Base-by-base conservation (phyloP, 2,888 invertebrate species). In the Hypomecis atomaria region DNA sequence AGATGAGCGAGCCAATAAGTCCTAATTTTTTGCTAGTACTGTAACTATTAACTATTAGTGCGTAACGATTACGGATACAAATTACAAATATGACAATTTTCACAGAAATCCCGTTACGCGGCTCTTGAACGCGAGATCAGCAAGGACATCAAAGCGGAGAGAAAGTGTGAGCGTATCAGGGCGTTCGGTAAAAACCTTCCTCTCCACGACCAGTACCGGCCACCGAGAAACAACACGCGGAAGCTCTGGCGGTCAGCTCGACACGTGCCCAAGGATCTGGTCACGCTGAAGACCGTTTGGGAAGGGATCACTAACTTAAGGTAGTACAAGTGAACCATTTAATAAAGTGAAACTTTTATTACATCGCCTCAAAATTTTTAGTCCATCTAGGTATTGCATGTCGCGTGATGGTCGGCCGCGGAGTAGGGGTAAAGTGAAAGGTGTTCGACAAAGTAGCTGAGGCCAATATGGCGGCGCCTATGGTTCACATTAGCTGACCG, bases 211-310 rank as follows among this genome's bases (percentile, higher is more conserved):
- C 91, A 93, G 68, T 90, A 89, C 73, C 75, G 84, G n/a, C 89
- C 94, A 0, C 94, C 94, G 0, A 76, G 74, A 9, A 94, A 94
- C 73, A 80, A 90, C 42, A 92, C 94, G 0, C 84, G 90, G 59
- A 84, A 88, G 37, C 86, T 90, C 65, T 95, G 95, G 95, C 78
- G 94, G 11, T 87, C 90, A 0, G 93, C 94, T 42, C 88, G 93
- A 44, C 87, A 93, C 58, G 93, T 94, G 3, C 94, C 94, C 0
- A 83, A 87, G 61, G 94, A 94, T 44, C 83, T 96, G 0, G 93
- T 94, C 59, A 93, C 94, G 0, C 93, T 95, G 88, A 94, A 94
- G 62, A 89, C 93, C 34, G 94, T 95, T 3, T 95, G 95, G 95
- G 93, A 94, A 69, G 94, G 93, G 43, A 95, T 96, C 34, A 94